Evolutionary conservation across 2,797 vertebrate genomes (phyloP).

Genomic region (Gastrophryne carolinensis): DNA sequence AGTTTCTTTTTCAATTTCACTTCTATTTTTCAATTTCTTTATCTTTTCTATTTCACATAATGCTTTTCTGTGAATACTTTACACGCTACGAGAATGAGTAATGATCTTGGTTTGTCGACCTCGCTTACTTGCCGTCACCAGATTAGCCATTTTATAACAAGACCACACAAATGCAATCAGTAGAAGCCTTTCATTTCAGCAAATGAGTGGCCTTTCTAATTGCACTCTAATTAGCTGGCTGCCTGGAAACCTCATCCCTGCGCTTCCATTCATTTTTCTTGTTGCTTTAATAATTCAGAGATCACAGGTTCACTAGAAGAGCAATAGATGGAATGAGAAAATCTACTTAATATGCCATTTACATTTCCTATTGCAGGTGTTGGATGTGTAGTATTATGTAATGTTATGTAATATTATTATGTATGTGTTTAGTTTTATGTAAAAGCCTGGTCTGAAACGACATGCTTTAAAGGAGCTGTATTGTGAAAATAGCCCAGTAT

Average conservation of each 20-base stretch:
- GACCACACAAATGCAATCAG: conserved; percentile 12
- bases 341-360: neutral
- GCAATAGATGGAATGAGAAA: neutral
- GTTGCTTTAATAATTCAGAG: neutral
- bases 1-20: too few relatives aligned
- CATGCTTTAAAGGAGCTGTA: too few relatives aligned
- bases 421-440: too few relatives aligned
- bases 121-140: neutral
- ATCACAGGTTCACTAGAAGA: conserved; percentile 6
- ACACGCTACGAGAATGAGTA: neutral
- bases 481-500: too few relatives aligned
- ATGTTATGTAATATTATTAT: too few relatives aligned
- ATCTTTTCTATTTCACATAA: too few relatives aligned
- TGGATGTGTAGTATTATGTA: too few relatives aligned
- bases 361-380: neutral
- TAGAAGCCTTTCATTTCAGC: neutral
- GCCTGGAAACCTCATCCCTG: neutral
- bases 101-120: neutral
- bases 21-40: too few relatives aligned
- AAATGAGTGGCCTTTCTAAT: conserved; percentile 33
- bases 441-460: too few relatives aligned
- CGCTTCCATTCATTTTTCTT: conserved; percentile 5
- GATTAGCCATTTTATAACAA: conserved; percentile 6
- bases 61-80: neutral
- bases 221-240: conserved; percentile 32